These are phyloP conservation scores for Drosophila flavopinicola DNA, from an alignment of 2,888 invertebrate genomes.

Conservation along the genomic window DNA sequence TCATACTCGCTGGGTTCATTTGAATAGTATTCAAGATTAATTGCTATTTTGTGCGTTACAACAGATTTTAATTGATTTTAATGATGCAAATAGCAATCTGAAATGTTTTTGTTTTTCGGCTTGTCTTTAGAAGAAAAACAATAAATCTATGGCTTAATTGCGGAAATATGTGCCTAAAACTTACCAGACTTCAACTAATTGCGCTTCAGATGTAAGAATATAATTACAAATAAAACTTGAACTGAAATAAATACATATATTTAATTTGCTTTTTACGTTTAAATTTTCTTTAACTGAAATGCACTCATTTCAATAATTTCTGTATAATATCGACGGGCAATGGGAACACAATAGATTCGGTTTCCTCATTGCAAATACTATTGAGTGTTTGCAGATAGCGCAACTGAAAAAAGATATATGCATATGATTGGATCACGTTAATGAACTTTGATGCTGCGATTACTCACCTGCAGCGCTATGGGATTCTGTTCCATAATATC, in stretches of 20 bases:
- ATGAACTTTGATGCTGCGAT: background rate
- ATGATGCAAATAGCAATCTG: constrained; percentile 30
- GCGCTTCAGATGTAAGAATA: background rate
- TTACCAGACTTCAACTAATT: background rate
- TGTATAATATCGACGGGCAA: constrained; percentile 59
- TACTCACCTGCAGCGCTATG: constrained; percentile 57
- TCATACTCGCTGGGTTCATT: constrained; percentile 18
- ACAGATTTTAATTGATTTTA: constrained; percentile 55
- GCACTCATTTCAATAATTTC: constrained; percentile 32
- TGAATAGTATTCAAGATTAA: constrained; percentile 43
- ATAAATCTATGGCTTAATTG: constrained; percentile 17
- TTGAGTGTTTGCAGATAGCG: constrained; percentile 68
- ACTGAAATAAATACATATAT: background rate
- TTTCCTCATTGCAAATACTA: constrained; percentile 60
- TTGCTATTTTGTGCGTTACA: constrained; percentile 39
- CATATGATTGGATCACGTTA: background rate
- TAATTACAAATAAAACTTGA: too few relatives aligned
- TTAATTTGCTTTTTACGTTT: background rate
- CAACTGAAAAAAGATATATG: constrained; percentile 25
- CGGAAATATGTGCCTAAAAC: constrained; percentile 1
- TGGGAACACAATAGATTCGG: constrained; percentile 58
- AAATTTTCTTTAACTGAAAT: background rate
- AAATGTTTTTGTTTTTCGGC: background rate
- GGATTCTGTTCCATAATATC: constrained; percentile 68
- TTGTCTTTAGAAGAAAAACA: background rate